Evolutionary conservation across 2,888 invertebrate genomes (phyloP).

Genomic region (Agrenia bidenticulata): DNA sequence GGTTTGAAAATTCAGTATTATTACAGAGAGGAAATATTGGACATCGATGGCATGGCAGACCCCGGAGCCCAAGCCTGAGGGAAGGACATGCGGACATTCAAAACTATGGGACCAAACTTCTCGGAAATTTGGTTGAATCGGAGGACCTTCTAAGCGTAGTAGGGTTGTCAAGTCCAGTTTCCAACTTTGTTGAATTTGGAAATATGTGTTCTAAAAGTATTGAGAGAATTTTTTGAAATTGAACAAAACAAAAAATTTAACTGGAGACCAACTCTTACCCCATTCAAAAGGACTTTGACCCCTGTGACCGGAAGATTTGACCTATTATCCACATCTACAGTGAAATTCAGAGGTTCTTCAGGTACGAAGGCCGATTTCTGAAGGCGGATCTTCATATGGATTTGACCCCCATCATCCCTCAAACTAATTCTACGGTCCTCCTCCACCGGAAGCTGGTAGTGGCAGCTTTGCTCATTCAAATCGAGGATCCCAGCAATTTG

Average conservation of each 20-base stretch:
- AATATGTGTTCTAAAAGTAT: constrained; percentile 20
- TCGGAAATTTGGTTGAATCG: constrained; percentile 18
- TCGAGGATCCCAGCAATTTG: constrained; percentile 24
- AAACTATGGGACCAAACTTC: constrained; percentile 29
- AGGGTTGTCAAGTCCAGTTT: constrained; percentile 26
- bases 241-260: neutral
- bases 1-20: neutral
- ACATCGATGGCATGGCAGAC: constrained; percentile 27
- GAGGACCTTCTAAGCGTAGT: constrained; percentile 21
- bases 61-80: constrained; percentile 23
- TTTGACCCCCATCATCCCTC: constrained; percentile 18
- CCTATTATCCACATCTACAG: constrained; percentile 27
- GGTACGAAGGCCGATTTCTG: constrained; percentile 28
- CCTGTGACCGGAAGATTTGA: constrained; percentile 22
- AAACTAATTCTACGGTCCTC: constrained; percentile 21
- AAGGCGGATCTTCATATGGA: constrained; percentile 24
- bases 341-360: constrained; percentile 18
- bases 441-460: constrained; percentile 16
- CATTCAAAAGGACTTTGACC: constrained; percentile 23
- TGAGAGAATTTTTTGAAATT: no score
- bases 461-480: constrained; percentile 23
- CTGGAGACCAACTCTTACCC: constrained; percentile 4
- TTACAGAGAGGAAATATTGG: constrained; percentile 20
- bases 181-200: constrained; percentile 19
- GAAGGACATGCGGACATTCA: constrained; percentile 20